These are phyloP conservation scores for Pangasius sanitwongsei DNA, from an alignment of 2,797 vertebrate species.

Conservation along the genomic window DNA sequence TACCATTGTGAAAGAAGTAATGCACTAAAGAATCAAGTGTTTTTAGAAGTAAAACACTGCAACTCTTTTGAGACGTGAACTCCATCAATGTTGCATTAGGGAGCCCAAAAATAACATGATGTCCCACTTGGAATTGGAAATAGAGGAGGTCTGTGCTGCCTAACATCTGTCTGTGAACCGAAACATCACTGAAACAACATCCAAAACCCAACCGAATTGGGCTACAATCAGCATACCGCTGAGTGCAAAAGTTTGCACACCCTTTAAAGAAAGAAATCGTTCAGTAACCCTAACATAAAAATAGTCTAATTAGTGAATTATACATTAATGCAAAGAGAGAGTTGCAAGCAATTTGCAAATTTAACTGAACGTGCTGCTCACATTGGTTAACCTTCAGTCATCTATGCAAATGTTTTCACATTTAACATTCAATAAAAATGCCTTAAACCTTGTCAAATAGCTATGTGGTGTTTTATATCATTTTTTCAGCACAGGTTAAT, in stretches of 20 bases:
- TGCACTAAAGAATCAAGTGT: background rate
- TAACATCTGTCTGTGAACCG: background rate
- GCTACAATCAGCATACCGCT: background rate
- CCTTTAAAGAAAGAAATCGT: background rate
- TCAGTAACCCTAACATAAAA: background rate
- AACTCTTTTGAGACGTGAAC: conserved; percentile 62
- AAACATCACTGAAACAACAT: background rate
- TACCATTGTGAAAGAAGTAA: background rate
- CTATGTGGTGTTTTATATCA: background rate
- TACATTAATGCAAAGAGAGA: background rate
- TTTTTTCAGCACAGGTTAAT: background rate
- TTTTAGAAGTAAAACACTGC: background rate
- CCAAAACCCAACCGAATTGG: no score
- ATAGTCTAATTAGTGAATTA: background rate
- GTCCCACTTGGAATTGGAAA: conserved; percentile 59
- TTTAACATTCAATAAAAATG: background rate
- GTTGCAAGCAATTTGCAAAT: background rate
- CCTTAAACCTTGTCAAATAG: background rate
- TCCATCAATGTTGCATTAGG: conserved; percentile 76
- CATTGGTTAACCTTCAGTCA: background rate
- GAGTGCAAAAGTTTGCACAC: background rate
- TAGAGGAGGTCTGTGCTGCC: conserved; percentile 63
- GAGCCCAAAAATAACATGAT: conserved; percentile 71
- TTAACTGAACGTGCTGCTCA: background rate
- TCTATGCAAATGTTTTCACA: background rate